Conservation (phyloP, 2,888 invertebrate genomes). For the Synanthedon tipuliformis region DNA sequence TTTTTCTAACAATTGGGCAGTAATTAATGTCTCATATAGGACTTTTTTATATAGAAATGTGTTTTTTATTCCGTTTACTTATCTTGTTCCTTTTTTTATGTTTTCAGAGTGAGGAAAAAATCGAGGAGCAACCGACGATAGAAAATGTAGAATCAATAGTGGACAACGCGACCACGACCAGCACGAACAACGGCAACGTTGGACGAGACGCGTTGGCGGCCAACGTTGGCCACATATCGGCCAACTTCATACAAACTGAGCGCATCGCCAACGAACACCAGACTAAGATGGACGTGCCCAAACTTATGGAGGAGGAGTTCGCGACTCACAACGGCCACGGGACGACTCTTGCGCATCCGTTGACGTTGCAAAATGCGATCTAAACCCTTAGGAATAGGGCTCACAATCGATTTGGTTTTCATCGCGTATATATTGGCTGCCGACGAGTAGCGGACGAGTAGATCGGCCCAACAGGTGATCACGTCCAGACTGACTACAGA, state of each 20-base stretch:
- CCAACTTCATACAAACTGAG: conserved; percentile 51
- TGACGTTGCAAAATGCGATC: conserved; percentile 57
- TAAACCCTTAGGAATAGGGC: conserved; percentile 26
- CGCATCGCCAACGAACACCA: conserved; percentile 31
- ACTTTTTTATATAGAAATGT: background rate
- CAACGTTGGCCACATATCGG: conserved; percentile 39
- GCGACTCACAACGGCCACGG: conserved; percentile 59
- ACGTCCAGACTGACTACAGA: too few species aligned
- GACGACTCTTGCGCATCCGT: conserved; percentile 34
- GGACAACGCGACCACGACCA: conserved; percentile 26
- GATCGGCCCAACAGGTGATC: too few species aligned
- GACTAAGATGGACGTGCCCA: conserved; percentile 18
- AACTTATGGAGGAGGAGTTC: conserved; percentile 43
- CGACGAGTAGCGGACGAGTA: background rate
- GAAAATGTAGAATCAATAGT: conserved; percentile 22
- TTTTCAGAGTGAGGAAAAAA: conserved; percentile 44
- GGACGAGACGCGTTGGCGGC: conserved; percentile 5
- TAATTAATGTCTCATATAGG: too few species aligned
- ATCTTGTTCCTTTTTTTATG: background rate
- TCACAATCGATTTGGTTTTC: conserved; percentile 23
- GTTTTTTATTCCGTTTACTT: background rate
- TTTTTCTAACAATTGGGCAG: too few species aligned
- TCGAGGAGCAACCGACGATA: conserved; percentile 25
- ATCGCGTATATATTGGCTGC: conserved; percentile 48
- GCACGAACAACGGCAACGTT: conserved; percentile 35